Base-by-base conservation (phyloP, 2,113 vertebrate species). In the Delphinus delphis region DNA sequence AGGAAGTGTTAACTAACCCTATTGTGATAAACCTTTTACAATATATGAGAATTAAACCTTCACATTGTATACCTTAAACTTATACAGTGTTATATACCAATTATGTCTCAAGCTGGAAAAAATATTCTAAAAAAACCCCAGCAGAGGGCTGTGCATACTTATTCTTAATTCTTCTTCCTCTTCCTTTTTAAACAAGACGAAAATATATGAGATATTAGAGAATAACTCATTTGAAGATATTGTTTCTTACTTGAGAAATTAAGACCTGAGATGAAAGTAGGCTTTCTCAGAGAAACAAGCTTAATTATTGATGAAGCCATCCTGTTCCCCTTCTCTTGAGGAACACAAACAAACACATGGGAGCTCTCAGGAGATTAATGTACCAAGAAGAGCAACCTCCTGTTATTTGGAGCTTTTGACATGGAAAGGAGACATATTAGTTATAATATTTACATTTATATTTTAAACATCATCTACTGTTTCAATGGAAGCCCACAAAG, bases 401-500 rank as follows among this genome's bases (percentile, higher is more conserved):
- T 94, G 9, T 63, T 83, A 84, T 67, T 93, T 88, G 65, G 36
- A 74, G 28, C 5, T 68, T 68, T 74, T 13, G 65, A 23, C 41
- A 83, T 70, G 9, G 62, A 87, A 95, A 33, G 28, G 23, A 74
- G 79, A 92, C 65, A 50, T 41, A 93, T 60, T 95, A 92, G 38
- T 62, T 85, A 47, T 70, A 71, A 80, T 38, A 96, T 2, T 95
- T 79, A 74, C 63, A 73, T 81, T 97, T 95, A 83, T 63, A 90
- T 81, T 73, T 71, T 71, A 77, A 97, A 92, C 4, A 5, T 28
- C 28, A 38, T 90, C 62, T 89, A 80, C 67, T 6, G 28, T 97
- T 95, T 97, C 71, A 79, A 23, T 38, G 9, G 71, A 89, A 90
- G n/a, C 38, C 60, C 55, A 47, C 1, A 77, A 38, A 89, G 60